Percentiles rank a stretch among this genome's conserved stretches.
phyloP scores from a whole-genome alignment of 2,113 vertebrate genomes.

The Neomonachus schauinslandi region DNA sequence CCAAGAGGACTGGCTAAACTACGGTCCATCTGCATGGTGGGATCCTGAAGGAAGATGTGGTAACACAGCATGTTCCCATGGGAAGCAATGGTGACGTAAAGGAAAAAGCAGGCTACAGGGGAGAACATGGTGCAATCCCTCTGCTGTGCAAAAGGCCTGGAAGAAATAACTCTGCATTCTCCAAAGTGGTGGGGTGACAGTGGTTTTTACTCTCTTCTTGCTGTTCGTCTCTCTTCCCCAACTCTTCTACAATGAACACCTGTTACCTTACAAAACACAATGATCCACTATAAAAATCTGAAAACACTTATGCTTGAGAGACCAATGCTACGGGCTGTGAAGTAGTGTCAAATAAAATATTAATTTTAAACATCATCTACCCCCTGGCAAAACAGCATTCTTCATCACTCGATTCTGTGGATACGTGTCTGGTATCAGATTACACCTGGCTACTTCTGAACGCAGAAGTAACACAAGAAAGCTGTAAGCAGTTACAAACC shows the following conservation, averaged over 20 bases:
- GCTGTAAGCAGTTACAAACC: background rate
- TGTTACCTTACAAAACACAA: background rate
- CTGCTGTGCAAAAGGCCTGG: background rate
- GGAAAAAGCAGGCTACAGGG: background rate
- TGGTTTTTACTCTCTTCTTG: background rate
- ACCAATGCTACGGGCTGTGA: background rate
- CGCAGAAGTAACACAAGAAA: background rate
- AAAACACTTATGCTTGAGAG: slow-evolving; percentile 6
- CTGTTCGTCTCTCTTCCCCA: background rate
- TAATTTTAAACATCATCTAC: background rate
- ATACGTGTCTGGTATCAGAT: background rate
- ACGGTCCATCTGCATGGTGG: background rate
- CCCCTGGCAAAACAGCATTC: background rate
- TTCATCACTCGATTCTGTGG: background rate
- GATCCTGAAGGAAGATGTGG: background rate
- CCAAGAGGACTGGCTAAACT: background rate
- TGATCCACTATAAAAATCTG: background rate
- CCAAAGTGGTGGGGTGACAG: background rate
- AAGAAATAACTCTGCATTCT: background rate
- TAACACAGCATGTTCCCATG: too few species aligned
- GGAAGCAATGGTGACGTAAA: background rate
- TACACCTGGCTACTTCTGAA: background rate
- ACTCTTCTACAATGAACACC: background rate
- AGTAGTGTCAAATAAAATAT: background rate
- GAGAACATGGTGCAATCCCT: background rate